A percentile compares a stretch with the other conserved stretches of the same genome.
phyloP scores from a whole-genome alignment of 1,140 invertebrate species.

The Drosophila watanabei region DNA sequence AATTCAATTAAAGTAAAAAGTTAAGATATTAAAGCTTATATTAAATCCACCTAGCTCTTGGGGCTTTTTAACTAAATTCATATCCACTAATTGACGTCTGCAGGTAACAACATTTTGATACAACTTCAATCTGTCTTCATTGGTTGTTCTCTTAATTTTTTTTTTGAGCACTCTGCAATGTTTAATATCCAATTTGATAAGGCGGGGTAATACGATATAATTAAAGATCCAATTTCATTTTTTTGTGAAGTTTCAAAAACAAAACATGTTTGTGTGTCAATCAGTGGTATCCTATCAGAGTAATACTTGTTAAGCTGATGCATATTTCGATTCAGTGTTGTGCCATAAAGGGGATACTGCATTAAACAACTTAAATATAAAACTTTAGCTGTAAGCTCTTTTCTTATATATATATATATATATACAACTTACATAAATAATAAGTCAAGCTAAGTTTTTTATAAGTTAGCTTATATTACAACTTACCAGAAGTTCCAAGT shows the following conservation, averaged over 20 bases:
- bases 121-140: constrained; percentile 92
- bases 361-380: constrained; percentile 98
- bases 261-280: constrained; percentile 93
- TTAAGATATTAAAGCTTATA: no score
- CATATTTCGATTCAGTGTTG: constrained; percentile 88
- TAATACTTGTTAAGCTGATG: constrained; percentile 85
- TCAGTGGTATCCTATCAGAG: constrained; percentile 32
- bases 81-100: constrained; percentile 93
- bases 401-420: no score
- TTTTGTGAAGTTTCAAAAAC: constrained; percentile 97
- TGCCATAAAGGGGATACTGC: constrained; percentile 98
- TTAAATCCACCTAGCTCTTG: constrained; percentile 93
- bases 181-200: constrained; percentile 95
- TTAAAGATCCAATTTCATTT: constrained; percentile 95
- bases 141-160: constrained; percentile 89
- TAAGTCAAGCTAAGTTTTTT: no score
- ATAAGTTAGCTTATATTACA: neutral
- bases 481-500: constrained; percentile 89
- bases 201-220: constrained; percentile 95
- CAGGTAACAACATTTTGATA: constrained; percentile 94
- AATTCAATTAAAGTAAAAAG: no score
- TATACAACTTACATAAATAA: no score
- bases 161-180: constrained; percentile 89
- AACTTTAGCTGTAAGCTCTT: constrained; percentile 96
- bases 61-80: constrained; percentile 92